Percentiles rank a stretch among this genome's conserved stretches.
Evolutionary conservation across 2,888 invertebrate genomes (phyloP).

Genomic region (Noctua janthina): DNA sequence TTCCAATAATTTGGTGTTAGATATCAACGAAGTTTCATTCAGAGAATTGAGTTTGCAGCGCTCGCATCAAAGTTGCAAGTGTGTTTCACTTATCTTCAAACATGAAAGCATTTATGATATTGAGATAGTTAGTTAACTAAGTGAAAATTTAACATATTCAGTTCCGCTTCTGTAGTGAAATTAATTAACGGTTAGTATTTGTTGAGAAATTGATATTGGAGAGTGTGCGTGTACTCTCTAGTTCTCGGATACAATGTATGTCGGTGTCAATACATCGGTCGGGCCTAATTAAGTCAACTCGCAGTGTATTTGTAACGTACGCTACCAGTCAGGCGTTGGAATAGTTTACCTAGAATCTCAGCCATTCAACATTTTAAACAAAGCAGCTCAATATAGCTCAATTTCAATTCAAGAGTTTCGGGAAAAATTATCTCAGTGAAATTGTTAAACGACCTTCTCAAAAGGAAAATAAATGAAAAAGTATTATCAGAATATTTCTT

Average conservation of each 20-base stretch:
- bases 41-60: background rate
- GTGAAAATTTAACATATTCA: background rate
- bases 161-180: background rate
- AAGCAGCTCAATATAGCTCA: background rate
- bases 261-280: background rate
- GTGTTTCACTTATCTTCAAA: background rate
- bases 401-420: background rate
- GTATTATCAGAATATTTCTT: background rate
- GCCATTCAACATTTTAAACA: background rate
- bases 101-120: background rate
- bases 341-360: background rate
- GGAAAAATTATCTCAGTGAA: background rate
- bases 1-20: constrained; percentile 7
- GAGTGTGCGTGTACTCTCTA: background rate
- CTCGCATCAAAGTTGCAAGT: background rate
- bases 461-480: background rate
- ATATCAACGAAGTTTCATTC: background rate
- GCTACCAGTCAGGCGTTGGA: background rate
- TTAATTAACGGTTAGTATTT: background rate
- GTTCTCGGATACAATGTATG: background rate
- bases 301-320: too few relatives aligned
- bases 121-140: background rate
- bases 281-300: too few relatives aligned
- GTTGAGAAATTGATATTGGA: background rate
- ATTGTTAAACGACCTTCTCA: background rate